Conservation (phyloP, 2,888 invertebrate genomes). For the Caenorhabditis zanzibari region DNA sequence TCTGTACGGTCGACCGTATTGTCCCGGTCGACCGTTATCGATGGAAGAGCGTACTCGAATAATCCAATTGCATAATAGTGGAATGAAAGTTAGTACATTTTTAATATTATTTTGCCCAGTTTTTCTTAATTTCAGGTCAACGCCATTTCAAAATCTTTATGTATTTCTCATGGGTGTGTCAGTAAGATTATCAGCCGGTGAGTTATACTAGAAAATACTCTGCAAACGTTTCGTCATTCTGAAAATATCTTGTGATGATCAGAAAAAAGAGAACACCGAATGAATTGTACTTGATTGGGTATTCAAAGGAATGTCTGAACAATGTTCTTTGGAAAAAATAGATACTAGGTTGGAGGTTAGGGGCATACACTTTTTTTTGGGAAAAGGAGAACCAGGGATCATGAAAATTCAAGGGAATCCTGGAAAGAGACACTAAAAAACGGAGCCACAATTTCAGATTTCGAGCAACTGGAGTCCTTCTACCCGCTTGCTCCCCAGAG, state of each 20-base stretch:
- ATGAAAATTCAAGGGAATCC: neutral
- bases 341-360: slow-evolving; percentile 1
- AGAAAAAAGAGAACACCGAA: slow-evolving; percentile 3
- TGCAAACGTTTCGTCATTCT: slow-evolving; percentile 19
- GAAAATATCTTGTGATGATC: slow-evolving; percentile 7
- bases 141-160: slow-evolving; percentile 82
- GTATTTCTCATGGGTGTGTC: slow-evolving; percentile 83
- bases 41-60: slow-evolving; percentile 81
- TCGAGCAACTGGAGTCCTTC: slow-evolving; percentile 80
- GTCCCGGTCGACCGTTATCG: slow-evolving; percentile 82
- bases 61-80: slow-evolving; percentile 78
- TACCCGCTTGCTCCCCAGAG: slow-evolving; percentile 81
- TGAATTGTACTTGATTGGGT: slow-evolving; percentile 1
- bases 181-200: slow-evolving; percentile 82
- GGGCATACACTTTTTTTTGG: neutral
- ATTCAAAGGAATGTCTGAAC: slow-evolving; percentile 27
- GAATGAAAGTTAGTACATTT: slow-evolving; percentile 77
- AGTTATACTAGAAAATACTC: slow-evolving; percentile 14
- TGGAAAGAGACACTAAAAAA: no score
- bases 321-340: slow-evolving; percentile 19
- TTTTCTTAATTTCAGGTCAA: slow-evolving; percentile 73
- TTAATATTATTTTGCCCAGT: slow-evolving; percentile 17
- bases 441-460: slow-evolving; percentile 80
- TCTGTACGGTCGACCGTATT: slow-evolving; percentile 82
- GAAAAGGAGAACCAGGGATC: neutral